Conservation (phyloP, 2,797 vertebrate species). For the Psittacula echo region DNA sequence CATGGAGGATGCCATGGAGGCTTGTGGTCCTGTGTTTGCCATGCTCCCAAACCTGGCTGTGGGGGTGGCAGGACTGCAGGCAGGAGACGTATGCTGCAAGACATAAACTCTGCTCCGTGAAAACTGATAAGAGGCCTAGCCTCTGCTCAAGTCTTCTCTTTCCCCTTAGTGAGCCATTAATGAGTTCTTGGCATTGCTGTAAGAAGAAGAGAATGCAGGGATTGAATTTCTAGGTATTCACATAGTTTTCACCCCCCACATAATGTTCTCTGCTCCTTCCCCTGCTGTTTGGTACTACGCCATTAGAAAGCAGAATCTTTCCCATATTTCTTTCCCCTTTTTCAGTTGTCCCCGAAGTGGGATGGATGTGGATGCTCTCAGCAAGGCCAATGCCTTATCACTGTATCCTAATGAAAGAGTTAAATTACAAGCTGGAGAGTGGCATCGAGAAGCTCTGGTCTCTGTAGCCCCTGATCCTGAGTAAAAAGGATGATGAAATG, state of each 20-base stretch:
- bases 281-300: fast-evolving
- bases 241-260: neutral
- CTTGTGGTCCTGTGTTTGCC: fast-evolving
- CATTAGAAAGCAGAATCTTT: neutral
- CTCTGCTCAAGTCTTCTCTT: neutral
- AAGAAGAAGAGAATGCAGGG: neutral
- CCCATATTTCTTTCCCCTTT: fast-evolving
- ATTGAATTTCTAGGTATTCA: neutral
- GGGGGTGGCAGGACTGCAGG: neutral
- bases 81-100: neutral
- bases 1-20: neutral
- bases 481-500: constrained; percentile 39
- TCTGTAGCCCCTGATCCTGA: neutral
- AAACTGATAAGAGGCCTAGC: neutral
- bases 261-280: neutral
- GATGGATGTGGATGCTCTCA: neutral
- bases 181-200: neutral
- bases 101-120: neutral
- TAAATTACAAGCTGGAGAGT: neutral
- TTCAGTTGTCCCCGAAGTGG: neutral
- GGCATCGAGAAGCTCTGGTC: neutral
- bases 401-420: neutral
- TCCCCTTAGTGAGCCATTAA: neutral
- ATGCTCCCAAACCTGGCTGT: neutral
- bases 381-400: neutral